These are phyloP conservation scores for Cyprinodon variegatus DNA, from an alignment of 2,113 vertebrate genomes.

Conservation along the genomic window DNA sequence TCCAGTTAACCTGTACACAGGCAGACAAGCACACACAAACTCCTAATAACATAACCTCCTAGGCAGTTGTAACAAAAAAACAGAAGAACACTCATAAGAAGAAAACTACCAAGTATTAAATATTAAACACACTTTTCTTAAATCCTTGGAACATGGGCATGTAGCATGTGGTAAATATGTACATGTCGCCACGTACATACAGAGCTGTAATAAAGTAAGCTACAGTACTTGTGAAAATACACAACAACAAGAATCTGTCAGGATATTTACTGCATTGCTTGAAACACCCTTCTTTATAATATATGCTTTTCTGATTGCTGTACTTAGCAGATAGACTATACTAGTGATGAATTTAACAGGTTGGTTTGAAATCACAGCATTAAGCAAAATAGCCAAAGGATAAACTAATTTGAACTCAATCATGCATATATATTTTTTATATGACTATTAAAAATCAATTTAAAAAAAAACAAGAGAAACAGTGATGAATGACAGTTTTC, in stretches of 20 bases:
- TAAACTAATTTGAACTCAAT: background rate
- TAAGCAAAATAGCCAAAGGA: background rate
- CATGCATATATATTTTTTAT: background rate
- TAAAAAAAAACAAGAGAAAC: background rate
- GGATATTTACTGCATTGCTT: background rate
- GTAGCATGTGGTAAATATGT: too few relatives aligned
- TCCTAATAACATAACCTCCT: too few relatives aligned
- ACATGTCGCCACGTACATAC: background rate
- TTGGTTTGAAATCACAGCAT: conserved; percentile 4
- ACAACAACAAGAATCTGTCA: background rate
- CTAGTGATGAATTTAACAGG: conserved; percentile 2
- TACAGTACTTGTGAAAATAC: background rate
- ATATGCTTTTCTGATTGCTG: background rate
- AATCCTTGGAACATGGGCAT: too few relatives aligned
- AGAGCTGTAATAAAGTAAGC: background rate
- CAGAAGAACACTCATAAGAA: too few relatives aligned
- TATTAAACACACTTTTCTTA: too few relatives aligned
- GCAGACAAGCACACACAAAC: too few relatives aligned
- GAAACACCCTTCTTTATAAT: background rate
- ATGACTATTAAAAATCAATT: background rate
- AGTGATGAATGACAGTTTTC: background rate
- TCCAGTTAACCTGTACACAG: too few relatives aligned
- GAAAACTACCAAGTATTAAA: too few relatives aligned
- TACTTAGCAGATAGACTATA: conserved; percentile 1
- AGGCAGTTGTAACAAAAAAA: too few relatives aligned